Conservation (phyloP, 2,797 vertebrate species). For the Sus cebifrons region DNA sequence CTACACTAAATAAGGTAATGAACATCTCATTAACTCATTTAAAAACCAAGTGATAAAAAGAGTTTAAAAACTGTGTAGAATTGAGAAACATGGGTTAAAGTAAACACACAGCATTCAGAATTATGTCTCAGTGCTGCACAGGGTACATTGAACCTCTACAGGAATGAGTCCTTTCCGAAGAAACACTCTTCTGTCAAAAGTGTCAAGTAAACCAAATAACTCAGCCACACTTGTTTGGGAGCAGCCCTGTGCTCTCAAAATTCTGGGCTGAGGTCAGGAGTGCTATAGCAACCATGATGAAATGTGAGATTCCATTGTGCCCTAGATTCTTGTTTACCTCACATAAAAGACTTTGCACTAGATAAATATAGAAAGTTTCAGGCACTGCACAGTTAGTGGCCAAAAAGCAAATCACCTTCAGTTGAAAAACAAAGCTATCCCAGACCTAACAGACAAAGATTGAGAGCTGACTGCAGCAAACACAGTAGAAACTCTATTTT, state of each 20-base stretch:
- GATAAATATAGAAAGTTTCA: slow-evolving; percentile 72
- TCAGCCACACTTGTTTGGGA: slow-evolving; percentile 48
- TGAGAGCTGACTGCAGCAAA: slow-evolving; percentile 9
- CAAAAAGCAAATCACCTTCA: slow-evolving; percentile 60
- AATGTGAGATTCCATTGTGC: slow-evolving; percentile 56
- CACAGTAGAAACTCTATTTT: slow-evolving; percentile 51
- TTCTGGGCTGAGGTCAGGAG: slow-evolving; percentile 57
- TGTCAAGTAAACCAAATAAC: slow-evolving; percentile 69
- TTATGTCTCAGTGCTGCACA: not conserved
- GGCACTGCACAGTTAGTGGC: not conserved
- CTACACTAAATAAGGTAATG: slow-evolving; percentile 55
- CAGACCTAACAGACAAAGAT: not conserved
- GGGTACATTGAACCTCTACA: slow-evolving; percentile 28
- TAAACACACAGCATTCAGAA: not conserved
- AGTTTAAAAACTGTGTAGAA: slow-evolving; percentile 40
- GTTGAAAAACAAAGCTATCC: slow-evolving; percentile 64
- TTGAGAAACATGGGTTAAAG: not conserved
- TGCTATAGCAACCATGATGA: slow-evolving; percentile 62
- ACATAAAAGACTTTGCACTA: slow-evolving; percentile 71
- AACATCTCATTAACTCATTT: slow-evolving; percentile 40
- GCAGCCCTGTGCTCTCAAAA: slow-evolving; percentile 51
- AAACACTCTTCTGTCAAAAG: slow-evolving; percentile 61
- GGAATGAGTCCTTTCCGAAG: slow-evolving; percentile 48
- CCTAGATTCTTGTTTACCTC: slow-evolving; percentile 69
- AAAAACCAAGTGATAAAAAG: slow-evolving; percentile 38